Evolutionary conservation across 2,113 vertebrate species (phyloP).

Genomic region (Cebus imitator): DNA sequence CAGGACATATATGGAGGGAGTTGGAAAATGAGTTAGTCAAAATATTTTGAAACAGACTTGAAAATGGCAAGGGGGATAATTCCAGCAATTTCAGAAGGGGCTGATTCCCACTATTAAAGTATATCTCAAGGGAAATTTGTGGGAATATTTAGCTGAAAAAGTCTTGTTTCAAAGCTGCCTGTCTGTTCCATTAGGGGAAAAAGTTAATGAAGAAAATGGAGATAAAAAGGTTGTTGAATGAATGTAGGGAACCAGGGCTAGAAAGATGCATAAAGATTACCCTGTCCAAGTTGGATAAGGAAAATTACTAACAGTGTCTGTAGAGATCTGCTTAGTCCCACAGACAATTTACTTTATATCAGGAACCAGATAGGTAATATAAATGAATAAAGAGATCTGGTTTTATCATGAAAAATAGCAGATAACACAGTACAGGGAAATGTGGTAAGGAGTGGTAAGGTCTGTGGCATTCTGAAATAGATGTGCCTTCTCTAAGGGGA

Average conservation of each 20-base stretch:
- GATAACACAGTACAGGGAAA: neutral
- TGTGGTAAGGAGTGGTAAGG: neutral
- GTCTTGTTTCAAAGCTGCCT: neutral
- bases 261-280: neutral
- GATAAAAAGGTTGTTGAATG: neutral
- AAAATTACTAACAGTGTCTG: neutral
- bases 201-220: slow-evolving; percentile 22
- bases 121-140: neutral
- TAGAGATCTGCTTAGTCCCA: neutral
- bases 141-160: neutral
- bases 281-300: neutral
- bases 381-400: neutral
- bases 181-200: neutral
- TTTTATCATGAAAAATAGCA: neutral
- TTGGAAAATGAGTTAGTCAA: neutral
- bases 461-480: neutral
- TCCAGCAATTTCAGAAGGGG: neutral
- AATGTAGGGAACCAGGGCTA: neutral
- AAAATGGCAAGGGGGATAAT: neutral
- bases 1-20: neutral
- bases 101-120: neutral
- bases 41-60: neutral
- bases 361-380: neutral
- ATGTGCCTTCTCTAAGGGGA: neutral
- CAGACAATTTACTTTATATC: neutral